A percentile compares a stretch with the other conserved stretches of the same genome.
Evolutionary conservation across 2,888 invertebrate genomes (phyloP).

Genomic region (Dichetophora obliterata): DNA sequence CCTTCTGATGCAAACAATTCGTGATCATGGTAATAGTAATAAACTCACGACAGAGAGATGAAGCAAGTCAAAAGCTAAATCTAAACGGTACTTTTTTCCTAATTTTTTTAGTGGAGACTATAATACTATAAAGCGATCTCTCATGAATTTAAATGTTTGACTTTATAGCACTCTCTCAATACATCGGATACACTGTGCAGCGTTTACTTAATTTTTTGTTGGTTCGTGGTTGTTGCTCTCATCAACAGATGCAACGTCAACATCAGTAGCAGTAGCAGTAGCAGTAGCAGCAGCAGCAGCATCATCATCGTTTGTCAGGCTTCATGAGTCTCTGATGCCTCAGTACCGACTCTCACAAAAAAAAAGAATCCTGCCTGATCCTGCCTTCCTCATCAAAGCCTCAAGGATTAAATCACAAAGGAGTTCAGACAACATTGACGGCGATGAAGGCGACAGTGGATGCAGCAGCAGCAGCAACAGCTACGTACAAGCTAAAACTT

Average conservation of each 20-base stretch:
- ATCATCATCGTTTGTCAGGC: neutral
- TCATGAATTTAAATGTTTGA: too few relatives aligned
- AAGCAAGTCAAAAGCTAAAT: too few relatives aligned
- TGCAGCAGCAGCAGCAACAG: neutral
- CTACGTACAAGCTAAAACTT: neutral
- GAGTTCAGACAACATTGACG: slow-evolving; percentile 15
- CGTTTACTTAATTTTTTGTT: neutral
- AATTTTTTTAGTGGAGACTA: too few relatives aligned
- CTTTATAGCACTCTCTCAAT: too few relatives aligned
- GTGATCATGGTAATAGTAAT: too few relatives aligned
- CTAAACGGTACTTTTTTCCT: too few relatives aligned
- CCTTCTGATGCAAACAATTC: too few relatives aligned
- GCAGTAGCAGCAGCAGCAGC: neutral
- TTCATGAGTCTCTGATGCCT: neutral
- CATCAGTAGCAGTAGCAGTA: neutral
- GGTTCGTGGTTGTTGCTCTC: slow-evolving; percentile 2
- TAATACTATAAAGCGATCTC: too few relatives aligned
- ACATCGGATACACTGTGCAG: neutral
- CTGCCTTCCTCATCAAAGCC: neutral
- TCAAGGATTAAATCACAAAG: slow-evolving; percentile 28
- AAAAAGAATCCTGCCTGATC: neutral
- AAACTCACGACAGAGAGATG: too few relatives aligned
- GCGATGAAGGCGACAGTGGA: neutral
- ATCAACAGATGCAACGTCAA: slow-evolving; percentile 15
- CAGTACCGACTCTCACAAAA: neutral